Percentiles rank a stretch among this genome's conserved stretches.
Evolutionary conservation across 1,140 invertebrate genomes (phyloP).

Genomic region (Procambarus clarkii): DNA sequence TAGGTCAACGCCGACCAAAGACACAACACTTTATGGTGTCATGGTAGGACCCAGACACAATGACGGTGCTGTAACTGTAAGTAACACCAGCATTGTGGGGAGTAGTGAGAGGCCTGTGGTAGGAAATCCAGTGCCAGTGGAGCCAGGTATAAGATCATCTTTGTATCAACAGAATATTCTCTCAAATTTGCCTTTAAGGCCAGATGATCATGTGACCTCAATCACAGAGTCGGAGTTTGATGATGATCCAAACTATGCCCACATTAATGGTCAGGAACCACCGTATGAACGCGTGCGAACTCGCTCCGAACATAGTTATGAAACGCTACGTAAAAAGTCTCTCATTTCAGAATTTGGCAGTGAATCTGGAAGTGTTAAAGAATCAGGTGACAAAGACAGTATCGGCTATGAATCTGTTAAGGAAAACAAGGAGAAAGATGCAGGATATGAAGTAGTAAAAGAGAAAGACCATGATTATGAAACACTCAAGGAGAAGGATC

Average conservation of each 20-base stretch:
- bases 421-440: slow-evolving; percentile 40
- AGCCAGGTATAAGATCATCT: not conserved
- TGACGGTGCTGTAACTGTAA: not conserved
- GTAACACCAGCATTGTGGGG: slow-evolving; percentile 10
- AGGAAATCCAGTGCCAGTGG: not conserved
- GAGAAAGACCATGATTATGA: slow-evolving; percentile 51
- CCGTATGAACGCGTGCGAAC: slow-evolving; percentile 67
- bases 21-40: slow-evolving; percentile 38
- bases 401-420: slow-evolving; percentile 68
- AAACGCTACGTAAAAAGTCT: slow-evolving; percentile 65
- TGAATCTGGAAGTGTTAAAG: slow-evolving; percentile 53
- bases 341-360: slow-evolving; percentile 40
- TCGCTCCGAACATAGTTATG: slow-evolving; percentile 70
- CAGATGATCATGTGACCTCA: slow-evolving; percentile 33
- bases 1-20: slow-evolving; percentile 41
- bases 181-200: slow-evolving; percentile 46
- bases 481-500: slow-evolving; percentile 60
- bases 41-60: slow-evolving; percentile 24
- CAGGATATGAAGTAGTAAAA: slow-evolving; percentile 55
- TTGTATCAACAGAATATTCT: slow-evolving; percentile 50
- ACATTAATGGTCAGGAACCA: slow-evolving; percentile 50
- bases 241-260: slow-evolving; percentile 54
- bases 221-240: slow-evolving; percentile 55
- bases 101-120: not conserved
- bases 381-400: slow-evolving; percentile 52